A percentile compares a stretch with the other conserved stretches of the same genome.
Conservation (phyloP, 1,140 invertebrate genomes). For the Drosophila auraria region DNA sequence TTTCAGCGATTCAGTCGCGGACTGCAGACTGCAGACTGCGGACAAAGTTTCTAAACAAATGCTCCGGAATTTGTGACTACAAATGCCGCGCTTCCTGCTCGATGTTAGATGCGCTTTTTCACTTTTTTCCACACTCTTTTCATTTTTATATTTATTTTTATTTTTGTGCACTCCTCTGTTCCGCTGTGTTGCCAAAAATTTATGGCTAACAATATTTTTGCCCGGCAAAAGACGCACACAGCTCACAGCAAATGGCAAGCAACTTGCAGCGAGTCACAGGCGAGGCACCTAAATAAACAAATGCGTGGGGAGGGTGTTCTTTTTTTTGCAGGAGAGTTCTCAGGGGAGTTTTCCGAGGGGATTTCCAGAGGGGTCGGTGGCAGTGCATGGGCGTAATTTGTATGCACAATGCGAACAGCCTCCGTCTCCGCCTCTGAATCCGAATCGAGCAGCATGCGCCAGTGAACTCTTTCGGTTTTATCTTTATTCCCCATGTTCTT, state of each 20-base stretch:
- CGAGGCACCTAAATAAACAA: slow-evolving; percentile 74
- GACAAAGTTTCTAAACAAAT: slow-evolving; percentile 70
- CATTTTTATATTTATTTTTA: not conserved
- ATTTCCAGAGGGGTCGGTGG: slow-evolving; percentile 36
- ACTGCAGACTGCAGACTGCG: slow-evolving; percentile 29
- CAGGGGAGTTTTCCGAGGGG: not conserved
- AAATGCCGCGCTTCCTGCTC: slow-evolving; percentile 57
- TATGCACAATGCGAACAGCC: slow-evolving; percentile 68
- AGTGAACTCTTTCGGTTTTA: slow-evolving; percentile 62
- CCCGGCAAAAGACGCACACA: slow-evolving; percentile 36
- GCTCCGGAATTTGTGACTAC: slow-evolving; percentile 58
- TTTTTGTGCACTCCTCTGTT: slow-evolving; percentile 19
- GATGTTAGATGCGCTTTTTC: slow-evolving; percentile 30
- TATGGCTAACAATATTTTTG: slow-evolving; percentile 79
- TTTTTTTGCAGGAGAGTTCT: not conserved
- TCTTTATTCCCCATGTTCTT: slow-evolving; percentile 59
- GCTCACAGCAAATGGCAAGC: slow-evolving; percentile 71
- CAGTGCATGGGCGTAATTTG: slow-evolving; percentile 71
- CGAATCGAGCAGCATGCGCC: slow-evolving; percentile 53
- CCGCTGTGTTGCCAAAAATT: slow-evolving; percentile 70
- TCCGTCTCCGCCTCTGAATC: slow-evolving; percentile 38
- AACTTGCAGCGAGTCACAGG: slow-evolving; percentile 52
- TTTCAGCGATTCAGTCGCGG: slow-evolving; percentile 13
- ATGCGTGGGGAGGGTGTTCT: slow-evolving; percentile 10
- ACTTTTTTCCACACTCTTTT: slow-evolving; percentile 5